Conservation (phyloP, 2,797 vertebrate species). For the Cuculus canorus region DNA sequence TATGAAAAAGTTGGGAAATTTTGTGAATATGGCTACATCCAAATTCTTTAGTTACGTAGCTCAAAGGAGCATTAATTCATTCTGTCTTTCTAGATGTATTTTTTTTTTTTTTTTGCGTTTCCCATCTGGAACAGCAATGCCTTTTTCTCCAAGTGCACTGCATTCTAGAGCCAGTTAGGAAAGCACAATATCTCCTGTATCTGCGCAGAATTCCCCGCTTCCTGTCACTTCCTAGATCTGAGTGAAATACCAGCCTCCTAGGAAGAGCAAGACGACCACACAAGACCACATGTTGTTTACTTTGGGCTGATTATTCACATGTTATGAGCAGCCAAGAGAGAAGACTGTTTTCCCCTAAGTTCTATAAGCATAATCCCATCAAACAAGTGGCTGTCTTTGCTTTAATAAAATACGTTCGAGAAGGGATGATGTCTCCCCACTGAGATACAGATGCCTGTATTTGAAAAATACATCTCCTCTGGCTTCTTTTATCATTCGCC, state of each 20-base stretch:
- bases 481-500: not conserved
- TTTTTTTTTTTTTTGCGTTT: not conserved
- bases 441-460: not conserved
- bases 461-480: not conserved
- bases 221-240: not conserved
- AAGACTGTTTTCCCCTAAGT: not conserved
- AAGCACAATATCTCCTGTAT: not conserved
- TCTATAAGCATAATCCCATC: not conserved
- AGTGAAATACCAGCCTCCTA: not conserved
- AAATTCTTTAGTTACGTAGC: not conserved
- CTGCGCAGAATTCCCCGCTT: not conserved
- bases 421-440: not conserved
- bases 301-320: conserved; percentile 18
- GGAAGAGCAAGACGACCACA: conserved; percentile 49
- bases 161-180: not conserved
- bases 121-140: not conserved
- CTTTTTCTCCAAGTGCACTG: not conserved
- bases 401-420: not conserved
- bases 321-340: not conserved
- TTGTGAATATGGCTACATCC: not conserved
- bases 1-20: not conserved
- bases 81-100: not conserved
- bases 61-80: not conserved
- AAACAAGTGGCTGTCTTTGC: not conserved
- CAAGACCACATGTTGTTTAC: conserved; percentile 59